Percentiles rank a stretch among this genome's conserved stretches.
These are phyloP conservation scores for Poicephalus meyeri DNA, from an alignment of 2,113 vertebrate species.

Conservation along the genomic window DNA sequence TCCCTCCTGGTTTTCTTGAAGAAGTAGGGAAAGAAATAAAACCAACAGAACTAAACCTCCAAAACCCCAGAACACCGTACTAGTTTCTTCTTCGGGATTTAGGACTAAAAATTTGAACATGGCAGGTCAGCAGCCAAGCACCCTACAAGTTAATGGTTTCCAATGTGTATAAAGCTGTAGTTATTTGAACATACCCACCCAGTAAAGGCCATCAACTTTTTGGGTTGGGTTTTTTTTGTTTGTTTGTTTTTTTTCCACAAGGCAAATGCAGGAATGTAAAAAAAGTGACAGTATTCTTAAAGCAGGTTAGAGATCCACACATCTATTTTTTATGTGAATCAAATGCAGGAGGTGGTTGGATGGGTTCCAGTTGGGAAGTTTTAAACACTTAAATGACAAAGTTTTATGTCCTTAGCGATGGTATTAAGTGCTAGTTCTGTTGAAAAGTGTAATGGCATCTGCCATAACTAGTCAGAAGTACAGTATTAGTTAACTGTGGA, in stretches of 20 bases:
- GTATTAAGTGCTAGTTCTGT: not conserved
- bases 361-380: not conserved
- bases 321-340: not conserved
- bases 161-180: not conserved
- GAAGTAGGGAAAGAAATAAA: rapidly evolving
- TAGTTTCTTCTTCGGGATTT: not conserved
- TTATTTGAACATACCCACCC: not conserved
- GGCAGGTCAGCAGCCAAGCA: too few species aligned
- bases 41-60: not conserved
- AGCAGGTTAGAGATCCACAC: not conserved
- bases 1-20: not conserved
- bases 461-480: not conserved
- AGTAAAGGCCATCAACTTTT: not conserved
- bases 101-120: not conserved
- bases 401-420: not conserved
- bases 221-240: not conserved
- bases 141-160: not conserved
- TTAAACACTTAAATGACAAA: not conserved
- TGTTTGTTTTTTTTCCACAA: not conserved
- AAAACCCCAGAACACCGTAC: rapidly evolving
- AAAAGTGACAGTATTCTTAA: not conserved
- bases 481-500: not conserved
- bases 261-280: not conserved
- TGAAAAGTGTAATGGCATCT: not conserved
- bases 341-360: not conserved